Evolutionary conservation across 1,140 invertebrate species (phyloP), one percentile per base, ranked within the genome.

Genomic region (Leptinotarsa defecta): DNA sequence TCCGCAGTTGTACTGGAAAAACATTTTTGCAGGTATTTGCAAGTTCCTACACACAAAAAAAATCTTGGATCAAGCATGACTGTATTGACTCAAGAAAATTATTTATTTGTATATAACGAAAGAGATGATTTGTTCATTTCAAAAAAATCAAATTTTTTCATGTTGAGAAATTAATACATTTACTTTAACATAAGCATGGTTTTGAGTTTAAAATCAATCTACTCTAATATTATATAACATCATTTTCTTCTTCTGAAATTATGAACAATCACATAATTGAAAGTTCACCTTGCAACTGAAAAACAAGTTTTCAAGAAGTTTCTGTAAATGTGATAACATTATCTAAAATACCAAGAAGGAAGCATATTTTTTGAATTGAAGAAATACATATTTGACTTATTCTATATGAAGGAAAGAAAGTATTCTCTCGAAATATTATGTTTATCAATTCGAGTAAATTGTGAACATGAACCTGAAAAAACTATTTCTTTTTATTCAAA

Each of bases 161-260:
- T n/a, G 24, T 20, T 65, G 63, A 65, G 63, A 65, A 17, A 65
- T n/a, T 65, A 65, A 65, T 65, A n/a, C 20, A 24, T 65, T 65
- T 20, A 65, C 15, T 65, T n/a, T 2, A 65, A 65, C 17, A 65
- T 4, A 24, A 65, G 19, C 3, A 65, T 13, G 57, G 4, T 27
- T 27, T 27, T 27, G 24, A 27, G 24, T 5, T 27, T 27, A 27
- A 27, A 27, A 5, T 27, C 24, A 27, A 27, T 5, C 5, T 4
- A 27, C 3, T 27, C 24, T 27, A n/a, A n/a, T n/a, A 27, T 27
- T 27, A 27, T 27, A 27, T 27, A 5, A 27, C 24, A 27, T 27
- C 24, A 27, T 27, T 27, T 27, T 61, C 11, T 65, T 4, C 4
- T 5, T 27, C 24, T 27, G 19, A n/a, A 20, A 65, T 17, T 61